Conservation (phyloP, 2,113 vertebrate species). For the Esox niger region DNA sequence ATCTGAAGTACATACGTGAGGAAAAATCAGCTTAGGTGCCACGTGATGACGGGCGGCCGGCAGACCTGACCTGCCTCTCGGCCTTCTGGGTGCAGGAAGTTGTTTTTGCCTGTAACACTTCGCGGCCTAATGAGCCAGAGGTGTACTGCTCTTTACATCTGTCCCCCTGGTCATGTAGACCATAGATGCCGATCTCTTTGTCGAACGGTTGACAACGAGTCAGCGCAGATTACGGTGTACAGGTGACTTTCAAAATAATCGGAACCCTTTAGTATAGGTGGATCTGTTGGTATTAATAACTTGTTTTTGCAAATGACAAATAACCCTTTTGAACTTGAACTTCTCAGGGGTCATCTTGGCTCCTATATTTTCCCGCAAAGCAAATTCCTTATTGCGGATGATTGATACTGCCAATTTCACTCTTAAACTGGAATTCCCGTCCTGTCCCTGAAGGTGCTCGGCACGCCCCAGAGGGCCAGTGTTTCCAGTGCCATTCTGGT, state of each 20-base stretch:
- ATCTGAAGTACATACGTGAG: constrained; percentile 60
- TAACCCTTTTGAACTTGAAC: too few species aligned
- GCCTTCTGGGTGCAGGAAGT: not conserved
- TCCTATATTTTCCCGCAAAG: too few species aligned
- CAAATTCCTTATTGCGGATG: too few species aligned
- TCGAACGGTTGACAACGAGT: not conserved
- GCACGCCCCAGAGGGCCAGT: constrained; percentile 91
- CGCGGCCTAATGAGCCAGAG: not conserved
- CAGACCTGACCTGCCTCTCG: not conserved
- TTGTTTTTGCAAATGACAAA: too few species aligned
- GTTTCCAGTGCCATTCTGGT: constrained; percentile 88
- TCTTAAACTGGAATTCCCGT: not conserved
- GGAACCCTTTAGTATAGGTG: too few species aligned
- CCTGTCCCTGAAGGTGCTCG: constrained; percentile 79
- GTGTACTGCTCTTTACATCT: not conserved
- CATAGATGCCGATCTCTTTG: not conserved
- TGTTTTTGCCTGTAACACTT: not conserved
- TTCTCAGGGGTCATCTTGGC: too few species aligned
- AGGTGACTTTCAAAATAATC: too few species aligned
- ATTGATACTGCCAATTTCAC: too few species aligned
- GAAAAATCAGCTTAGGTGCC: constrained; percentile 56
- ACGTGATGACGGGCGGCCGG: constrained; percentile 37
- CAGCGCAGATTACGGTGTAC: not conserved
- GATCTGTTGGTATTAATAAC: too few species aligned
- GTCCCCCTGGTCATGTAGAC: not conserved